Base-by-base conservation (phyloP, 2,797 vertebrate species). In the Pantherophis vulpinus region DNA sequence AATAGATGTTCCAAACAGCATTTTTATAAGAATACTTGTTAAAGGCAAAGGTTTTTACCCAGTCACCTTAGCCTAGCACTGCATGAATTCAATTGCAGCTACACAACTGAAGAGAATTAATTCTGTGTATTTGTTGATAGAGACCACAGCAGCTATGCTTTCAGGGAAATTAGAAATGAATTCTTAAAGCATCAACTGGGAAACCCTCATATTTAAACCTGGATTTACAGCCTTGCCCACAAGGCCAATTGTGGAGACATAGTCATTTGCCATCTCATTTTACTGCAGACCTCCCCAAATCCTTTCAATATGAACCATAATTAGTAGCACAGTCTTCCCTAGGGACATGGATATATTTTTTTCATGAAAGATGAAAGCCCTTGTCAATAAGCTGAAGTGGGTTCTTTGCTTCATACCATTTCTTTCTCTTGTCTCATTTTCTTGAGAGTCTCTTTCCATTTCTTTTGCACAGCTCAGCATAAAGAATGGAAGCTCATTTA, bases 391-490 rank as follows among this genome's bases (percentile, higher is more conserved):
- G 55, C 11, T 27, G 0, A 0, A 0, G 29, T 25, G 92, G 32
- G 0, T 0, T 87, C 25, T 25, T 63, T 79, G 58, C 29, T 90
- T 74, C 55, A 14, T 87, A 20, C 14, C 37, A 59, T 92, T 89
- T 74, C 32, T 0, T 89, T 74, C 32, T 0, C 2, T 11, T 90
- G 51, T 12, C 79, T 93, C 79, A 23, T 74, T 92, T 87, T 55
- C 61, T 90, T n/a, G 88, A 60, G 61, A 60, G 42, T 18, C 60
- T 47, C 42, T 74, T 61, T n/a, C 83, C 0, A 0, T 16, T 74
- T 56, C 18, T 54, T 61, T 91, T 91, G 89, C 90, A 87, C 94
- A 92, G 93, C 83, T 86, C 94, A 90, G 63, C 91, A 47, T n/a
- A n/a, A 25, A 42, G 61, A 59, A 32, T 8, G 70, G 59, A 89